Percentiles rank a stretch among this genome's conserved stretches.
phyloP scores from a whole-genome alignment of 2,113 vertebrate species.

The Alethe diademata region DNA sequence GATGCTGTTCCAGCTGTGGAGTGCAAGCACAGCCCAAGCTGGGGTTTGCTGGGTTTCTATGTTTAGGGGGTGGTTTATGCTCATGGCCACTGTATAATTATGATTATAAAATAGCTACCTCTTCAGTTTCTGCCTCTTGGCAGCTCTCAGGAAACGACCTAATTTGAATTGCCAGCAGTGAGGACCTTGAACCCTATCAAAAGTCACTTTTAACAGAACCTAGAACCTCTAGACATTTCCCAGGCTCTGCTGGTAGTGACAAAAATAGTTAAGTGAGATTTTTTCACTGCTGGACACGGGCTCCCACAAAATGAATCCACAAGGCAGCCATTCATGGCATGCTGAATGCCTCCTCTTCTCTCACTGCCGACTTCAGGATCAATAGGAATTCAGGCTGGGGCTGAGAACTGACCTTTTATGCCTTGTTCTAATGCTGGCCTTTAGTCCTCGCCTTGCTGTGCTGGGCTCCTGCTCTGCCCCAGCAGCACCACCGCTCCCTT shows the following conservation, averaged over 20 bases:
- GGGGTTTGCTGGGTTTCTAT: constrained; percentile 14
- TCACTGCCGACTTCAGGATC: background rate
- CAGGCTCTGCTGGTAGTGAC: background rate
- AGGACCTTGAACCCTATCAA: background rate
- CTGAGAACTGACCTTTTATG: constrained; percentile 27
- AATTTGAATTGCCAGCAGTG: background rate
- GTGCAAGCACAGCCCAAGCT: background rate
- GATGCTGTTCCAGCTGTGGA: background rate
- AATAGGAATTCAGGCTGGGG: background rate
- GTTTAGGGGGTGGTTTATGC: constrained; percentile 8
- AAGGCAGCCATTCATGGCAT: constrained; percentile 45
- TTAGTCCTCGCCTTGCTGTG: background rate
- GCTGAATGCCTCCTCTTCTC: constrained; percentile 48
- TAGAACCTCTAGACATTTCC: background rate
- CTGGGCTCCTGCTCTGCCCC: background rate
- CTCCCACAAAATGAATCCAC: constrained; percentile 44
- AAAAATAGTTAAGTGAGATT: constrained; percentile 49
- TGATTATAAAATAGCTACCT: background rate
- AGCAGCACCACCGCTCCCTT: background rate
- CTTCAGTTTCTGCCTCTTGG: constrained; percentile 8
- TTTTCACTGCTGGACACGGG: constrained; percentile 31
- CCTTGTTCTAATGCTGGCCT: background rate
- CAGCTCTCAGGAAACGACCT: background rate
- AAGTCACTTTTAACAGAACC: background rate
- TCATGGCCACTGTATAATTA: background rate